A percentile compares a stretch with the other conserved stretches of the same genome.
These are phyloP conservation scores for Melanotaenia maccullochi DNA, from an alignment of 2,797 vertebrate genomes.

Conservation along the genomic window DNA sequence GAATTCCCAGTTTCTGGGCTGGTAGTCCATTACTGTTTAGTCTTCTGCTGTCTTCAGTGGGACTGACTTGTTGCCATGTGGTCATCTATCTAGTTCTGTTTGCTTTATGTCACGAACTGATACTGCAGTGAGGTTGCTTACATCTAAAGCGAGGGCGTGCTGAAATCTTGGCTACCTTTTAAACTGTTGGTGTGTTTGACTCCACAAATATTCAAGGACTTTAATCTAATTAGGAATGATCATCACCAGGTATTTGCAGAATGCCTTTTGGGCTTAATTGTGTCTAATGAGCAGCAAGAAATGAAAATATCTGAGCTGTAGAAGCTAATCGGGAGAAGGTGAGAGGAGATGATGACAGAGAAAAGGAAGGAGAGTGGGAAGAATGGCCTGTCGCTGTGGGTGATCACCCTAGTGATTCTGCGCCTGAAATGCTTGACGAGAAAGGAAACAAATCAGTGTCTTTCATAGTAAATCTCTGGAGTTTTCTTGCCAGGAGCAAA, in stretches of 20 bases:
- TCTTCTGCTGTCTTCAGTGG: too few relatives aligned
- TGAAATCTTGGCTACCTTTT: too few relatives aligned
- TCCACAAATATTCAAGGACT: not conserved
- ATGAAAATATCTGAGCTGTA: conserved; percentile 1
- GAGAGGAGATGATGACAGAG: not conserved
- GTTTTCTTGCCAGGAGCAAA: conserved; percentile 45
- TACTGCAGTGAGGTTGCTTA: not conserved
- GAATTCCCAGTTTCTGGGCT: too few relatives aligned
- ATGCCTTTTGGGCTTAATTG: not conserved
- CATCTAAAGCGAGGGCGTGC: not conserved
- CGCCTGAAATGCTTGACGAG: conserved; percentile 87
- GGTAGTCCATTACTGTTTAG: too few relatives aligned
- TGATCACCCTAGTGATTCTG: conserved; percentile 91
- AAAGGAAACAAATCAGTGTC: conserved; percentile 85
- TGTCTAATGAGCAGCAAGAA: not conserved
- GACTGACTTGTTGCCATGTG: not conserved
- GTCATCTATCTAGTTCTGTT: not conserved
- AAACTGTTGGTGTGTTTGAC: not conserved
- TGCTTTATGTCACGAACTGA: not conserved
- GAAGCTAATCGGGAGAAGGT: not conserved
- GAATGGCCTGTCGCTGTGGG: conserved; percentile 54
- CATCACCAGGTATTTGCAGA: not conserved
- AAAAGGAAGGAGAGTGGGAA: not conserved
- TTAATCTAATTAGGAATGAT: not conserved
- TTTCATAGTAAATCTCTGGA: conserved; percentile 62